Percentiles rank a stretch among this genome's conserved stretches.
These are phyloP conservation scores for Hyperoplus immaculatus DNA, from an alignment of 2,797 vertebrate species.

Conservation along the genomic window DNA sequence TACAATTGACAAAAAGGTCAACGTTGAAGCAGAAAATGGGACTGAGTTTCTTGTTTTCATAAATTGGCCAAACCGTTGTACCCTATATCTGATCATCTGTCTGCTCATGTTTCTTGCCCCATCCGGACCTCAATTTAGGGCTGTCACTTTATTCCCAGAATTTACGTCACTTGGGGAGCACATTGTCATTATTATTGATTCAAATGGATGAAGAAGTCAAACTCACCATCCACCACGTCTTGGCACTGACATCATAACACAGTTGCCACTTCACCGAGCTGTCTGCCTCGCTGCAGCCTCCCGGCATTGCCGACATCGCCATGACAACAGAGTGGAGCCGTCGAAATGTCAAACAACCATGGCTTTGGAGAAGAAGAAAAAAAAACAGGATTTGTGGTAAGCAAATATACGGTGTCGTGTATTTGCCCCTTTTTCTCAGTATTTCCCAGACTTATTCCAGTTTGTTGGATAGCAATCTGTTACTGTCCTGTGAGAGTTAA, in stretches of 20 bases:
- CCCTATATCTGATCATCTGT: no score
- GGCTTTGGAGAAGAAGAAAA: slow-evolving; percentile 21
- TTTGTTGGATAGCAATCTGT: slow-evolving; percentile 1
- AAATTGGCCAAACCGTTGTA: no score
- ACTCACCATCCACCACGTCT: slow-evolving; percentile 98
- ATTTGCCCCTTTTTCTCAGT: neutral
- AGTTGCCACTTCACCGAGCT: slow-evolving; percentile 91
- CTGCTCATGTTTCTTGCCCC: no score
- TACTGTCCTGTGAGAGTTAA: slow-evolving; percentile 13
- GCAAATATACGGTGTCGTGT: neutral
- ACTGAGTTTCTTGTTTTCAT: no score
- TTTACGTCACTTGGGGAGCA: no score
- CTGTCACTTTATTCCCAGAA: no score
- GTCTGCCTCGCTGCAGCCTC: slow-evolving; percentile 66
- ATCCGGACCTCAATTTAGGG: no score
- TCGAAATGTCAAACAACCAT: slow-evolving; percentile 37
- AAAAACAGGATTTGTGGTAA: slow-evolving; percentile 12
- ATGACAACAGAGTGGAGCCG: slow-evolving; percentile 43
- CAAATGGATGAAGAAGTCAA: neutral
- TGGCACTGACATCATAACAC: slow-evolving; percentile 90
- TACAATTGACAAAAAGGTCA: no score
- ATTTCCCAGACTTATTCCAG: neutral
- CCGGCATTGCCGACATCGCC: slow-evolving; percentile 38
- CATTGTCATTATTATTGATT: no score
- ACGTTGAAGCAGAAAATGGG: no score